Percentiles rank a stretch among this genome's conserved stretches.
Evolutionary conservation across 1,140 invertebrate genomes (phyloP).

Genomic region (Vanessa tameamea): DNA sequence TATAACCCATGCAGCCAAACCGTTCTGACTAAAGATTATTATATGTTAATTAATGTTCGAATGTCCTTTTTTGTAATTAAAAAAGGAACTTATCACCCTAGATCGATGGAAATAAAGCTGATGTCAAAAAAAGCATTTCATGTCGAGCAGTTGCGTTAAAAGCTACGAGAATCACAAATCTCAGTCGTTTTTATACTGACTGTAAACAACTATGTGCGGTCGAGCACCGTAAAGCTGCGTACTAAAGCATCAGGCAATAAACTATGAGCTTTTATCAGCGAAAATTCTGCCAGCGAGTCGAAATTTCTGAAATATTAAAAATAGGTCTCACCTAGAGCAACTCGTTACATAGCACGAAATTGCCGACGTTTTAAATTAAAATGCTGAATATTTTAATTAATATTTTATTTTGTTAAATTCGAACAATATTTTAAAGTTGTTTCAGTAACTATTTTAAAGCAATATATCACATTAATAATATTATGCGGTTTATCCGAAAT

Average conservation of each 20-base stretch:
- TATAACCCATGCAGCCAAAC: too few species aligned
- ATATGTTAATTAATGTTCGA: too few species aligned
- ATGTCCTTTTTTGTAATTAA: too few species aligned
- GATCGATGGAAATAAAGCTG: neutral
- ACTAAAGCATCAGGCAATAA: neutral
- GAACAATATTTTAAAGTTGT: too few species aligned
- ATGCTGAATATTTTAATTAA: too few species aligned
- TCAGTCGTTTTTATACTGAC: slow-evolving; percentile 9
- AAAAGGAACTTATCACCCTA: neutral
- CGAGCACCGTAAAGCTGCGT: slow-evolving; percentile 13
- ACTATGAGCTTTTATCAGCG: slow-evolving; percentile 15
- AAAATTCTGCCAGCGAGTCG: slow-evolving; percentile 5
- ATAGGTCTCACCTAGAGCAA: neutral
- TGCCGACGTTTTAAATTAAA: too few species aligned
- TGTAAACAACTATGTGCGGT: neutral
- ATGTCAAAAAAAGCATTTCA: neutral
- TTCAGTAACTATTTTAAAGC: too few species aligned
- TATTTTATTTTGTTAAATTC: too few species aligned
- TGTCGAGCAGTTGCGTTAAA: neutral
- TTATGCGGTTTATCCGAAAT: too few species aligned
- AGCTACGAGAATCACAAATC: neutral
- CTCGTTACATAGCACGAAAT: too few species aligned
- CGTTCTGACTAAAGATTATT: too few species aligned
- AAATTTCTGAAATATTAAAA: neutral
- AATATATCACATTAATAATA: too few species aligned